Conservation (phyloP, 2,797 vertebrate genomes). For the Melanogrammus aeglefinus region DNA sequence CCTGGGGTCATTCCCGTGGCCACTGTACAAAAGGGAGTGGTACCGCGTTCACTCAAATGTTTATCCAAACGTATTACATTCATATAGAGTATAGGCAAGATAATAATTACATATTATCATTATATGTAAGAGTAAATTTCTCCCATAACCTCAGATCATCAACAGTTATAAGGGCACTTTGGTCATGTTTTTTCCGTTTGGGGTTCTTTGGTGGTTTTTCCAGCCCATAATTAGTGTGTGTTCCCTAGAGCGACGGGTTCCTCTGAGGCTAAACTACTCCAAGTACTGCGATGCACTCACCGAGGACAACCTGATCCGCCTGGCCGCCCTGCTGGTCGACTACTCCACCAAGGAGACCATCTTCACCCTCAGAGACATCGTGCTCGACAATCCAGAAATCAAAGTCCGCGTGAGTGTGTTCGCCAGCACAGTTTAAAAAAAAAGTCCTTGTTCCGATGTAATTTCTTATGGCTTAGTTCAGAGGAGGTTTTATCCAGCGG, state of each 20-base stretch:
- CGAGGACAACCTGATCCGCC: slow-evolving; percentile 86
- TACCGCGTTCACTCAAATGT: no score
- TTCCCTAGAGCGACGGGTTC: slow-evolving; percentile 75
- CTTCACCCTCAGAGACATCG: slow-evolving; percentile 78
- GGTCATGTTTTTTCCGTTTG: neutral
- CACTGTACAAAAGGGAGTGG: no score
- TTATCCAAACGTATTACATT: no score
- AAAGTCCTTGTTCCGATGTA: neutral
- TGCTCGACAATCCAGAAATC: slow-evolving; percentile 86
- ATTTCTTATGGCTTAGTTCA: neutral
- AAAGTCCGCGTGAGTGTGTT: slow-evolving; percentile 81
- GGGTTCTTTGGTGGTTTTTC: neutral
- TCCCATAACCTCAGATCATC: neutral
- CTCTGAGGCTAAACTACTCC: slow-evolving; percentile 81
- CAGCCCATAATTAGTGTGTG: neutral
- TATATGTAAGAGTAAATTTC: no score
- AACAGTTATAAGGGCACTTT: neutral
- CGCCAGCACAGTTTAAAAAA: neutral
- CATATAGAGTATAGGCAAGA: no score
- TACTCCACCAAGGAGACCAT: slow-evolving; percentile 50
- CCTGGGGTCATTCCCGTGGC: no score
- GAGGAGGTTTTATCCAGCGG: neutral
- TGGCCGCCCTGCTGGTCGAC: slow-evolving; percentile 80
- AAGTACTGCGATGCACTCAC: slow-evolving; percentile 78
- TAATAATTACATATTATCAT: no score